Conservation (phyloP, 2,113 vertebrate genomes). For the Brachypodius melanocephalos region DNA sequence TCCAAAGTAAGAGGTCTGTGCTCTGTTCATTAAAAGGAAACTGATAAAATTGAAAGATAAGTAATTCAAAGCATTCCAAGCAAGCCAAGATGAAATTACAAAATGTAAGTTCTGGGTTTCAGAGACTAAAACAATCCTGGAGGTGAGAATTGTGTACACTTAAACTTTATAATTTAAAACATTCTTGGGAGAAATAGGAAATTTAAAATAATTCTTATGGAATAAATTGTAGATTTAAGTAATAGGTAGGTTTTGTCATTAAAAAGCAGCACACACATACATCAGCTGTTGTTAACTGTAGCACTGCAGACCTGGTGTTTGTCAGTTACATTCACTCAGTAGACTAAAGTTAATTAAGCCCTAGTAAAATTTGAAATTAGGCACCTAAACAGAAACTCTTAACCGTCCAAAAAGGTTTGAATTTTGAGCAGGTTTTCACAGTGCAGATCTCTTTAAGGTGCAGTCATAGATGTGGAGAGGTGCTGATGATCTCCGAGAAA, state of each 20-base stretch:
- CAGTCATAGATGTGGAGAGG: accelerated
- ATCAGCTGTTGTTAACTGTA: not conserved
- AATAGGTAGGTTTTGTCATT: not conserved
- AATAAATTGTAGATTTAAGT: not conserved
- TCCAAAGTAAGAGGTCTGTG: not conserved
- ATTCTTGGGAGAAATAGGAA: not conserved
- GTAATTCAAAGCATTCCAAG: not conserved
- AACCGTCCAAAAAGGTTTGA: not conserved
- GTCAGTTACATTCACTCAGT: not conserved
- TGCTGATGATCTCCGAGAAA: not conserved
- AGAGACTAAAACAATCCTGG: not conserved
- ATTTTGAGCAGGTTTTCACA: not conserved
- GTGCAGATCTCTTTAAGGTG: not conserved
- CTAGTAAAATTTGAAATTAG: not conserved
- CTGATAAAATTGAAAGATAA: not conserved
- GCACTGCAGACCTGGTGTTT: not conserved
- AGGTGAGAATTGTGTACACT: not conserved
- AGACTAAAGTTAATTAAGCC: not conserved
- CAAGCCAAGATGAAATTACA: not conserved
- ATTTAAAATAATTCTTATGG: not conserved
- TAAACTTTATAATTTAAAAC: not conserved
- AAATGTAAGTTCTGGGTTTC: not conserved
- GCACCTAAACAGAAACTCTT: not conserved
- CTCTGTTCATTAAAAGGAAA: not conserved
- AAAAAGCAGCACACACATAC: not conserved